Evolutionary conservation across 64 coral and sea anemone species (phyloP), one percentile per base, ranked within the genome.

Genomic region (Cladopsammia gracilis): DNA sequence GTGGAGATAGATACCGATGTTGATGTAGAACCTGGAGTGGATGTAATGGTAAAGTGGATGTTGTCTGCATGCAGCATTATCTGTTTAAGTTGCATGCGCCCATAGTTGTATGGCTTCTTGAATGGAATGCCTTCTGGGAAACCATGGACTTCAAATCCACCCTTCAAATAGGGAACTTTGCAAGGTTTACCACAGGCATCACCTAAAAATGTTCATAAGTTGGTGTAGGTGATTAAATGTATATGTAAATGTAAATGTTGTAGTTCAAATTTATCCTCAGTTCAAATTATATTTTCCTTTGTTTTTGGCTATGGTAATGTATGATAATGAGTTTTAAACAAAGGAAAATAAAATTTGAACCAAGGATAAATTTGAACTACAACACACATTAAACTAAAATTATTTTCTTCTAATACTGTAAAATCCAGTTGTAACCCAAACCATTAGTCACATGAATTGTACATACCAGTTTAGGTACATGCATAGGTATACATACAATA

Each of bases 21-120:
- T 11, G 16, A 10, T 10, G 69, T 18, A 53, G 69, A 44, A 0
- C 18, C 24, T 88, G 22, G 26, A 43, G 62, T 58, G 18, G 23
- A 4, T 20, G 19, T 42, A 74, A 62, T 64, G 53, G 64, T 78
- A 89, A 78, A 89, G 46, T 78, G 12, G 25, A 90, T 90, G 58
- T 77, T 64, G 59, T 46, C 59, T 48, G 75, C 73, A 50, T 13
- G 45, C 74, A 57, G 24, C 88, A 90, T 90, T 10, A 90, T 78
- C 48, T 62, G 42, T n/a, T 68, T 76, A 6, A 76, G 52, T 19
- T 90, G 88, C 14, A 47, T 12, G 5, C 24, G 45, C 12, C 88
- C 88, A 66, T 90, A 79, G 20, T 51, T 78, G 26, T 67, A 90
- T 23, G 88, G 88, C 44, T 78, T 90, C 88, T 90, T 90, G 60